Evolutionary conservation across 1,140 invertebrate genomes (phyloP).

Genomic region (Lysiphlebus fabarum): DNA sequence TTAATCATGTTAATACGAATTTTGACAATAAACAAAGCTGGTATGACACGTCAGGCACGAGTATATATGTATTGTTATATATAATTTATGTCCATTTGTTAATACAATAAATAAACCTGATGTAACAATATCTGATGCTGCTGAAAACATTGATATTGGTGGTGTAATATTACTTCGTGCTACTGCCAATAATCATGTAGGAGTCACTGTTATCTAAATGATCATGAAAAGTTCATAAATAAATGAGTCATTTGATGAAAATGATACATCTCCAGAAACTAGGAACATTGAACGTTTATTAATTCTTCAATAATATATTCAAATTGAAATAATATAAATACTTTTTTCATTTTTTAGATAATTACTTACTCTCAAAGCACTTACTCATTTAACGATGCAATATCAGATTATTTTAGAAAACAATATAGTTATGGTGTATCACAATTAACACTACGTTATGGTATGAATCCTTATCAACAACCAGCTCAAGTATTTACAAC

Average conservation of each 20-base stretch:
- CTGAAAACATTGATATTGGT: too few relatives aligned
- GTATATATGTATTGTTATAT: slow-evolving; percentile 80
- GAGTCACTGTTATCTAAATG: slow-evolving; percentile 87
- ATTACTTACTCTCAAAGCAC: too few relatives aligned
- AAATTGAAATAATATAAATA: too few relatives aligned
- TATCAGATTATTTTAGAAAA: too few relatives aligned
- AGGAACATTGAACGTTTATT: slow-evolving; percentile 56
- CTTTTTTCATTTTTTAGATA: too few relatives aligned
- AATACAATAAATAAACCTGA: too few relatives aligned
- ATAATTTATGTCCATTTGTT: too few relatives aligned
- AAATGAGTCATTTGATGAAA: slow-evolving; percentile 64
- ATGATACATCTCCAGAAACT: slow-evolving; percentile 69
- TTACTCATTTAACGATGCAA: too few relatives aligned
- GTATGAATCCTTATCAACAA: slow-evolving; percentile 98
- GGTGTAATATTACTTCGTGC: slow-evolving; percentile 88
- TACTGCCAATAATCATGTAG: slow-evolving; percentile 95
- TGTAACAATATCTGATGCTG: too few relatives aligned
- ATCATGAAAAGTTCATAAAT: slow-evolving; percentile 75
- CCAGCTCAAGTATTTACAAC: slow-evolving; percentile 91
- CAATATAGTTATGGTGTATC: slow-evolving; percentile 75
- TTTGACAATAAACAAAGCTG: slow-evolving; percentile 70
- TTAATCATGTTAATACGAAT: slow-evolving; percentile 56
- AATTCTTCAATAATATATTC: slow-evolving; percentile 18
- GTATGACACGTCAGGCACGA: slow-evolving; percentile 75
- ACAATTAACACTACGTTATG: slow-evolving; percentile 86